Conservation (phyloP, 2,888 invertebrate genomes). For the Patella depressa region DNA sequence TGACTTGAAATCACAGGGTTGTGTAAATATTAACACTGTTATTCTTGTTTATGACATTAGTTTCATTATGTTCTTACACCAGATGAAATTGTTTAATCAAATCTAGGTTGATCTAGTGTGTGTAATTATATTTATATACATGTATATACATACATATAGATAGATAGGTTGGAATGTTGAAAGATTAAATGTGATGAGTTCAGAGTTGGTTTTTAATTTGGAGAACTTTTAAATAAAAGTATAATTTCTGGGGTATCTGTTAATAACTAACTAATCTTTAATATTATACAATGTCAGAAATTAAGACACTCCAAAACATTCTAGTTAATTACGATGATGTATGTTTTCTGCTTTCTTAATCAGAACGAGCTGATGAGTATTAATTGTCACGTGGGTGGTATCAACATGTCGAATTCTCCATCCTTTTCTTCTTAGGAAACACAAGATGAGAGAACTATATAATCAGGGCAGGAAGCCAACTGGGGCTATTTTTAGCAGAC, state of each 20-base stretch:
- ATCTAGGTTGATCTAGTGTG: no score
- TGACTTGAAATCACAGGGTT: conserved; percentile 2
- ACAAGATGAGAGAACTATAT: neutral
- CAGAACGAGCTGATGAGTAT: conserved; percentile 1
- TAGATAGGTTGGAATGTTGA: no score
- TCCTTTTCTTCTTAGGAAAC: neutral
- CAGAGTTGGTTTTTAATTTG: no score
- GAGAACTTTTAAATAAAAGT: no score
- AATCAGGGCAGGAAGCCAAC: conserved; percentile 1
- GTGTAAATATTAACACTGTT: conserved; percentile 5
- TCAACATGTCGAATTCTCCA: neutral
- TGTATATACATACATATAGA: no score
- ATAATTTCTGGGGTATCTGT: no score
- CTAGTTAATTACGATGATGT: neutral
- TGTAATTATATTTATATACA: no score
- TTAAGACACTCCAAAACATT: no score
- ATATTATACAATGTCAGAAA: no score
- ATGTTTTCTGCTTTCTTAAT: neutral
- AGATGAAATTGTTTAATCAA: no score
- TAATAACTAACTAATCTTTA: no score
- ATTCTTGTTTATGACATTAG: conserved; percentile 6
- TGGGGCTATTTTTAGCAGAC: neutral
- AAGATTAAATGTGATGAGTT: no score
- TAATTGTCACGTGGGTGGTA: conserved; percentile 9
- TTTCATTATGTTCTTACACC: neutral